Conservation (phyloP, 2,888 invertebrate genomes). For the Chrysolina haemoptera region DNA sequence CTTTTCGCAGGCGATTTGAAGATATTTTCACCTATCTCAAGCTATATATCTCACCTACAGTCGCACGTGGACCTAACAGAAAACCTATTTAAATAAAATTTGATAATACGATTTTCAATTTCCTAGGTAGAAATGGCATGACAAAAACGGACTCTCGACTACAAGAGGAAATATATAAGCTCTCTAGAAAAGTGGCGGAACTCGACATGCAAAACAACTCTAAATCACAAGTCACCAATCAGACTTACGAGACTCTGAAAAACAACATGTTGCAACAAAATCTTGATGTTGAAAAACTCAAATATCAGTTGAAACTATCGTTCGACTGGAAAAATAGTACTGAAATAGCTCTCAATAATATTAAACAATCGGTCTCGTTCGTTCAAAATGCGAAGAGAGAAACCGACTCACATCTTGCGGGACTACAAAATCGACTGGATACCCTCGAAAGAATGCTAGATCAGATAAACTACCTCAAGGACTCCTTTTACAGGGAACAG, state of each 20-base stretch:
- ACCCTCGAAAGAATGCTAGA: constrained; percentile 58
- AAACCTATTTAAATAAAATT: too few relatives aligned
- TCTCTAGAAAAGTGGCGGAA: constrained; percentile 51
- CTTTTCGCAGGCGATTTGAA: too few relatives aligned
- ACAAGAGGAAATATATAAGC: constrained; percentile 51
- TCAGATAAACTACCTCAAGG: constrained; percentile 57
- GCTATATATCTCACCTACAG: too few relatives aligned
- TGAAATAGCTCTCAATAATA: constrained; percentile 70
- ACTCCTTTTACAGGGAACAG: constrained; percentile 62
- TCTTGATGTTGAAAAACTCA: constrained; percentile 59
- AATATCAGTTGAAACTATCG: constrained; percentile 68
- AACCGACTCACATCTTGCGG: constrained; percentile 50
- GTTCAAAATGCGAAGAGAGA: constrained; percentile 54
- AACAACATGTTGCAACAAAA: constrained; percentile 48
- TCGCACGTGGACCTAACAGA: too few relatives aligned
- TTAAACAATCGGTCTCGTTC: constrained; percentile 64
- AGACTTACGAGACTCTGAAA: constrained; percentile 44
- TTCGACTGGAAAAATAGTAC: constrained; percentile 72
- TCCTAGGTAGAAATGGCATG: constrained; percentile 41
- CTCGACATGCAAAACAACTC: constrained; percentile 47
- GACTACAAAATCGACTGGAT: constrained; percentile 55
- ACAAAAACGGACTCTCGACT: constrained; percentile 34
- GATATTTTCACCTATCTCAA: too few relatives aligned
- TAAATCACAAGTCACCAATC: constrained; percentile 25
- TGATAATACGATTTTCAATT: background rate